These are phyloP conservation scores for Babyrousa celebensis DNA, from an alignment of 2,797 vertebrate genomes.

Conservation along the genomic window DNA sequence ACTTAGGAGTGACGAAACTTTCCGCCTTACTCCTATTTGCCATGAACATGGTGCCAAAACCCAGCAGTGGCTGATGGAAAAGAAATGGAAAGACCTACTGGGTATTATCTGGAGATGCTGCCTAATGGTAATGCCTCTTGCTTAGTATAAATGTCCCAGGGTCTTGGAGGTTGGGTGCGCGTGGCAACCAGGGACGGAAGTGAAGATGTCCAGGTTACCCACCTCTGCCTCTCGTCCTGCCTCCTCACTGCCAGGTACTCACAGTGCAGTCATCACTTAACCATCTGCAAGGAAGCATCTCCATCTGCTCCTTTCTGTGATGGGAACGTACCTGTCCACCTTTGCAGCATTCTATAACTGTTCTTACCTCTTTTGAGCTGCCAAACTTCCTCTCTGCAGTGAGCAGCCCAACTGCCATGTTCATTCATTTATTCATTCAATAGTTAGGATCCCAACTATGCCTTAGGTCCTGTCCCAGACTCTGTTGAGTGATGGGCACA, in stretches of 20 bases:
- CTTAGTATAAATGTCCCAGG: constrained; percentile 84
- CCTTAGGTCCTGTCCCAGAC: background rate
- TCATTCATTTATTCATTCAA: background rate
- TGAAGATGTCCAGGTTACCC: constrained; percentile 72
- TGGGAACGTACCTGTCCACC: background rate
- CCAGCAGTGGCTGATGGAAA: constrained; percentile 89
- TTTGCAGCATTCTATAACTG: background rate
- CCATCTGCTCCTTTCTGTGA: background rate
- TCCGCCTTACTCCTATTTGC: constrained; percentile 90
- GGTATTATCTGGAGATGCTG: constrained; percentile 88
- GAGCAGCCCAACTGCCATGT: background rate
- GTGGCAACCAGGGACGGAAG: constrained; percentile 74
- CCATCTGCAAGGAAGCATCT: constrained; percentile 55
- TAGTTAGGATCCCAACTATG: background rate
- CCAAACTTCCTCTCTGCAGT: background rate
- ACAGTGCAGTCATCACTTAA: constrained; percentile 68
- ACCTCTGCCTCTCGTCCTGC: constrained; percentile 61
- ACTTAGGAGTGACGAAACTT: constrained; percentile 92
- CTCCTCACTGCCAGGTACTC: constrained; percentile 24
- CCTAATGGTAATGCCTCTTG: constrained; percentile 89
- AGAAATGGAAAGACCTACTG: constrained; percentile 89
- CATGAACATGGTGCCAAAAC: constrained; percentile 90
- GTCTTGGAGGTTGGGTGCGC: constrained; percentile 81
- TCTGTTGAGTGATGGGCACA: background rate
- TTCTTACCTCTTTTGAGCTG: constrained; percentile 27